phyloP scores from a whole-genome alignment of 2,797 vertebrate species.

The Malacoraja senta region DNA sequence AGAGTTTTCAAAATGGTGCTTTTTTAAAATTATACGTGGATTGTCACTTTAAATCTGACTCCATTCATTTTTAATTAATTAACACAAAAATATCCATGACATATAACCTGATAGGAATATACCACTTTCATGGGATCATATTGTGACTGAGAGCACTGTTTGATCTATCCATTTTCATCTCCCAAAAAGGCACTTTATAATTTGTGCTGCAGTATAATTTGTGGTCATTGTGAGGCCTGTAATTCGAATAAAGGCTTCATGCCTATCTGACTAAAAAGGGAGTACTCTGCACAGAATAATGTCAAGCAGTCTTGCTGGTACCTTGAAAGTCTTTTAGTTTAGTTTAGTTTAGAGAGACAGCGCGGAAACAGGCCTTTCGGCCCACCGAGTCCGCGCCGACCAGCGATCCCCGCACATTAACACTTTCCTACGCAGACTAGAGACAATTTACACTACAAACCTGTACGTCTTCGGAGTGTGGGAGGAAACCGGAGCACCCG shows the following conservation, averaged over 20 bases:
- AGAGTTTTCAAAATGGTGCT: background rate
- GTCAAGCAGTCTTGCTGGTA: no score
- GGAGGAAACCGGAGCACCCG: no score
- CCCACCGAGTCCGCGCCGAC: no score
- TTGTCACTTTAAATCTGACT: background rate
- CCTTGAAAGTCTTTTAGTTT: background rate
- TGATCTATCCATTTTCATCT: background rate
- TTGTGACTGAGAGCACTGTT: background rate
- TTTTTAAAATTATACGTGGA: background rate
- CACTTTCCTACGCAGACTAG: no score
- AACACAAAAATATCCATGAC: background rate
- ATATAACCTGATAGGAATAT: background rate
- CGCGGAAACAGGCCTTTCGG: no score
- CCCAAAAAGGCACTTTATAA: background rate
- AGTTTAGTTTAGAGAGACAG: no score
- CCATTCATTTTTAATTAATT: slow-evolving; percentile 14
- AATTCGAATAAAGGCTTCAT: background rate
- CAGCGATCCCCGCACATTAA: no score
- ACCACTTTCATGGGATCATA: background rate
- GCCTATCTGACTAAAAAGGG: background rate
- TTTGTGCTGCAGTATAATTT: background rate
- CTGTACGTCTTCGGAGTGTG: no score
- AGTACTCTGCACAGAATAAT: background rate
- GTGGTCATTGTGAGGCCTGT: background rate
- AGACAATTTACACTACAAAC: no score